These are phyloP conservation scores for Bucorvus abyssinicus DNA, from an alignment of 2,797 vertebrate species.

Conservation along the genomic window DNA sequence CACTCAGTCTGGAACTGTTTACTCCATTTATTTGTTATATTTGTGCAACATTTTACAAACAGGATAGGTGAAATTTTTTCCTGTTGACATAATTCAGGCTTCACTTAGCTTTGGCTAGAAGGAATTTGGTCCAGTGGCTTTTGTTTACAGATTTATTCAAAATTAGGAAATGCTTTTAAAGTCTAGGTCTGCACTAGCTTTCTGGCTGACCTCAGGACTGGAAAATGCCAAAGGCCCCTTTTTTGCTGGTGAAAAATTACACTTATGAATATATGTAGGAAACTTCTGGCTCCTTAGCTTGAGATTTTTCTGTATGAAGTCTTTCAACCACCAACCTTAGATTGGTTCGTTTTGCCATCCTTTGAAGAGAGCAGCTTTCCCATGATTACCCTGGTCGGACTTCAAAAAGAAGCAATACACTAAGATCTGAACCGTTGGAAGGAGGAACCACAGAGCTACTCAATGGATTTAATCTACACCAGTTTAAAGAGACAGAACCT, in stretches of 20 bases:
- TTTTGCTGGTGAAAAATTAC: background rate
- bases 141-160: constrained; percentile 17
- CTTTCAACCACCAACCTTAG: background rate
- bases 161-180: background rate
- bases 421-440: background rate
- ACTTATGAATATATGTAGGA: background rate
- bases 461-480: background rate
- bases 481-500: background rate
- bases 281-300: background rate
- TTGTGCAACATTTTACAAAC: constrained; percentile 16
- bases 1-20: constrained; percentile 21
- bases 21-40: constrained; percentile 1
- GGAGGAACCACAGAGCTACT: background rate
- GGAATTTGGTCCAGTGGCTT: background rate
- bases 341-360: background rate
- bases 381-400: background rate
- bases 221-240: background rate
- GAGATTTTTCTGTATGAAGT: background rate
- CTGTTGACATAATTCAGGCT: constrained; percentile 19
- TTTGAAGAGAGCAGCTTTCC: background rate
- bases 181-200: background rate
- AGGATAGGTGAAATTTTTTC: background rate
- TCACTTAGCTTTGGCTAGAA: background rate
- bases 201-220: background rate
- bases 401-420: background rate